Conservation (phyloP, 2,113 vertebrate genomes). For the Henicopernis longicauda region DNA sequence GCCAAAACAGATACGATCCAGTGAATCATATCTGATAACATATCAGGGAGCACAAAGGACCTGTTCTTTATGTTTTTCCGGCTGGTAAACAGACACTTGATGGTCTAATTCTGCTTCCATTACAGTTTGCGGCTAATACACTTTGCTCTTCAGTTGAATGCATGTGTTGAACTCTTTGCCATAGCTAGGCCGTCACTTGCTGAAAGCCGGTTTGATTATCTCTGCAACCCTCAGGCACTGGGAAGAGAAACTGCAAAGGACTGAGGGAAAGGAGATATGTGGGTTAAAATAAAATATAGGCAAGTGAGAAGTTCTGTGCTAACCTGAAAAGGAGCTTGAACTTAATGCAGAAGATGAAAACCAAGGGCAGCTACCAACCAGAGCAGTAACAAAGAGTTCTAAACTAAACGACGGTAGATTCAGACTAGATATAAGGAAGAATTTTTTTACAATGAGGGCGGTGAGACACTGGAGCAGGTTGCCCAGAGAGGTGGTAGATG, state of each 20-base stretch:
- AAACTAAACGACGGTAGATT: not conserved
- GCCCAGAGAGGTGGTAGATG: not conserved
- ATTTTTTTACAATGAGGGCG: not conserved
- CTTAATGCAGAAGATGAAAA: not conserved
- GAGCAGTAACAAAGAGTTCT: not conserved
- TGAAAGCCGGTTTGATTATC: not conserved
- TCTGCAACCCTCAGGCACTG: not conserved
- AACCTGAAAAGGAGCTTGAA: not conserved
- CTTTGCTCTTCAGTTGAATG: not conserved
- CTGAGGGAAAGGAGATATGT: not conserved
- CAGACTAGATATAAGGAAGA: not conserved
- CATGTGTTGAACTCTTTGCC: not conserved
- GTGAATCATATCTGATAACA: conserved; percentile 46
- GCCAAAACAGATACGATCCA: not conserved
- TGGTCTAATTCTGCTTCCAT: not conserved
- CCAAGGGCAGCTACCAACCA: too few relatives aligned
- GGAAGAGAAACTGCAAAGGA: not conserved
- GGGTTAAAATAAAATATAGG: not conserved
- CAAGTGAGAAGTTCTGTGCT: not conserved
- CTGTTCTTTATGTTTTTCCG: not conserved
- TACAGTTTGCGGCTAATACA: not conserved
- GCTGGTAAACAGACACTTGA: not conserved
- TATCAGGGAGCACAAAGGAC: conserved; percentile 3
- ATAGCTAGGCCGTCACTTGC: not conserved
- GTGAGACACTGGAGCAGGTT: not conserved